These are phyloP conservation scores for Cherax destructor DNA, from an alignment of 1,140 invertebrate species.

Conservation along the genomic window DNA sequence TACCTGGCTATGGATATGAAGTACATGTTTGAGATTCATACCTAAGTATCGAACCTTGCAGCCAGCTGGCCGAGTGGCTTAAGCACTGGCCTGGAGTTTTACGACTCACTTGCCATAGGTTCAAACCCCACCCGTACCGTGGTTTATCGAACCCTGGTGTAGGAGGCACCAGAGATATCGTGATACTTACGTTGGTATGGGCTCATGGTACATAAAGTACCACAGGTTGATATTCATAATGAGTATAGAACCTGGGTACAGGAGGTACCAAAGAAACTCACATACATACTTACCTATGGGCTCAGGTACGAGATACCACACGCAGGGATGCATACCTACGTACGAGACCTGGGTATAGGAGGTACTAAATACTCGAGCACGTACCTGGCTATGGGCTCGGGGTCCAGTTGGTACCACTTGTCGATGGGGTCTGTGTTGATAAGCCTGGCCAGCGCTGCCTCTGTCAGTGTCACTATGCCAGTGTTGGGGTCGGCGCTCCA, in stretches of 20 bases:
- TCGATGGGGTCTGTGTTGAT: constrained; percentile 61
- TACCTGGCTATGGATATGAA: constrained; percentile 18
- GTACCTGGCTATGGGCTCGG: constrained; percentile 59
- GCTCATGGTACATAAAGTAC: not conserved
- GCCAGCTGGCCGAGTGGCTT: too few relatives aligned
- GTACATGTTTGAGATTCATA: not conserved
- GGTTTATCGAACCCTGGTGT: too few relatives aligned
- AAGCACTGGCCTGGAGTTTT: too few relatives aligned
- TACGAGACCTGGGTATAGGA: not conserved
- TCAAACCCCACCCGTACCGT: too few relatives aligned
- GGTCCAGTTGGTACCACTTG: constrained; percentile 57
- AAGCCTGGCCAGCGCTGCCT: constrained; percentile 48
- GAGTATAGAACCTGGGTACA: too few relatives aligned
- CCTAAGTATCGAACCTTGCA: too few relatives aligned
- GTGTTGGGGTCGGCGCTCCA: constrained; percentile 59
- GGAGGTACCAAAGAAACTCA: not conserved
- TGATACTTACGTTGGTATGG: not conserved
- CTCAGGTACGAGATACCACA: not conserved
- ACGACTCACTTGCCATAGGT: too few relatives aligned
- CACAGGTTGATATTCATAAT: too few relatives aligned
- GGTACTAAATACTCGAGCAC: not conserved
- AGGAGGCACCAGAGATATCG: too few relatives aligned
- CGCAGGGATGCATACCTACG: not conserved
- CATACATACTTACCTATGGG: not conserved
- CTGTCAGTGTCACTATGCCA: constrained; percentile 57